These are phyloP conservation scores for Melolontha melolontha DNA, from an alignment of 2,888 invertebrate genomes.

Conservation along the genomic window DNA sequence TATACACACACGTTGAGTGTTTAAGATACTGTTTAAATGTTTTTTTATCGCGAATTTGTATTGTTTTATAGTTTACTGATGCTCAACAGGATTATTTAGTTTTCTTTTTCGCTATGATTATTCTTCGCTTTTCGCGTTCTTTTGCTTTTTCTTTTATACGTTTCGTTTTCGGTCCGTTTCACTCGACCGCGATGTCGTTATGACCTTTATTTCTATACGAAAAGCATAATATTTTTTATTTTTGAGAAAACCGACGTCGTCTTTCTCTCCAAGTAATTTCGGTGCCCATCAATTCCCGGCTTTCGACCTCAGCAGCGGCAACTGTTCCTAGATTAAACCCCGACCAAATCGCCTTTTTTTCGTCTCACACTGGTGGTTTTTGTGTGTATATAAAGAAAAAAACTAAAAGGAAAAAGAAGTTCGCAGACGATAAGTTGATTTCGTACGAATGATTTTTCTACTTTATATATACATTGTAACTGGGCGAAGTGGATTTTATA, in stretches of 20 bases:
- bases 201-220: conserved; percentile 28
- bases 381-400: neutral
- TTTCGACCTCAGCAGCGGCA: conserved; percentile 13
- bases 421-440: conserved; percentile 29
- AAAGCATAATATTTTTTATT: conserved; percentile 31
- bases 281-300: conserved; percentile 23
- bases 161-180: conserved; percentile 24
- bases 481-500: conserved; percentile 21
- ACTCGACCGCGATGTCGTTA: conserved; percentile 9
- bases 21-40: conserved; percentile 8
- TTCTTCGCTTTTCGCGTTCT: neutral
- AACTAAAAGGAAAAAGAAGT: conserved; percentile 9
- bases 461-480: conserved; percentile 26
- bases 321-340: too few species aligned
- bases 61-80: conserved; percentile 19
- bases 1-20: neutral
- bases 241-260: neutral
- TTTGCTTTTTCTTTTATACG: conserved; percentile 2
- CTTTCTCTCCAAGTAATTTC: conserved; percentile 28
- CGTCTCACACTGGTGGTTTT: conserved; percentile 12
- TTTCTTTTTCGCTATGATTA: neutral
- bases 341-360: conserved; percentile 25
- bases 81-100: neutral
- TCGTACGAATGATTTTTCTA: conserved; percentile 30
- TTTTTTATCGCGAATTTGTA: conserved; percentile 4